Percentiles rank a stretch among this genome's conserved stretches.
Conservation (phyloP, 2,797 vertebrate species). For the Megalops cyprinoides region DNA sequence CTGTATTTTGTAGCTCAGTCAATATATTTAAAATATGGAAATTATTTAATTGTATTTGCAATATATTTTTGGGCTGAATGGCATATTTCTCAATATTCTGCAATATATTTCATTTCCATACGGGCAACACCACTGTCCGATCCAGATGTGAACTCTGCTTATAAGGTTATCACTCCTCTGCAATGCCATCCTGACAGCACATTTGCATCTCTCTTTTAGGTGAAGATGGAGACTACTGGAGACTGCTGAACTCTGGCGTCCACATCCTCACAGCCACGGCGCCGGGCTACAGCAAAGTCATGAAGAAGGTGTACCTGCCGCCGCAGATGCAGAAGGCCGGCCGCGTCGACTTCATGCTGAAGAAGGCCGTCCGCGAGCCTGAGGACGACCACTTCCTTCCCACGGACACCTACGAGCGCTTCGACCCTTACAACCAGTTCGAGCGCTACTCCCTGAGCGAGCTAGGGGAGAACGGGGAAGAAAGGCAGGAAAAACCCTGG, state of each 20-base stretch:
- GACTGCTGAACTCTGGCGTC: conserved; percentile 85
- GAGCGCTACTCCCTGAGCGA: conserved; percentile 64
- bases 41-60: no score
- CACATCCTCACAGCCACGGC: conserved; percentile 86
- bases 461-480: conserved; percentile 51
- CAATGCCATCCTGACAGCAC: not conserved
- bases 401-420: conserved; percentile 66
- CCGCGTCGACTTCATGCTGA: conserved; percentile 86
- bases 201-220: conserved; percentile 64
- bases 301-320: conserved; percentile 86
- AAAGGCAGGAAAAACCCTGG: conserved; percentile 87
- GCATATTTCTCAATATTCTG: no score
- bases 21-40: no score
- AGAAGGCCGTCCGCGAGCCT: conserved; percentile 71
- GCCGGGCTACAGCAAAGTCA: conserved; percentile 81
- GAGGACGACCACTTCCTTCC: conserved; percentile 71
- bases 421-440: conserved; percentile 80
- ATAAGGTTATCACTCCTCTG: not conserved
- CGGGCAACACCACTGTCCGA: not conserved
- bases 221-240: conserved; percentile 92
- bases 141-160: not conserved
- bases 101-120: no score
- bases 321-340: conserved; percentile 79
- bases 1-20: no score
- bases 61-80: no score